phyloP scores from a whole-genome alignment of 2,797 vertebrate genomes.

The Lemur catta region DNA sequence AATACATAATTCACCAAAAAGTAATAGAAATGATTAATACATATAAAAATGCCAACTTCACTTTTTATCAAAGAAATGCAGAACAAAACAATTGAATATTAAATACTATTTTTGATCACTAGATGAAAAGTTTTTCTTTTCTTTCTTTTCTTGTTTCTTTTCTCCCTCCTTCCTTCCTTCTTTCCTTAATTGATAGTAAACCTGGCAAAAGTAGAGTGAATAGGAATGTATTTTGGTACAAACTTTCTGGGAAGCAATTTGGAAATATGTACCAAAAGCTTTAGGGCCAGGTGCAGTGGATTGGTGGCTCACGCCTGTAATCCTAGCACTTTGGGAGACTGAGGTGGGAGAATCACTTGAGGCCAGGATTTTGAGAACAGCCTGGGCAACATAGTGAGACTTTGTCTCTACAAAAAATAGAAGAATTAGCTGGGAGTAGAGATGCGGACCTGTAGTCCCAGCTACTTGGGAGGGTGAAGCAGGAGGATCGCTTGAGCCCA shows the following conservation, averaged over 20 bases:
- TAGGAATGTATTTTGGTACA: neutral
- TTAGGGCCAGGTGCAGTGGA: neutral
- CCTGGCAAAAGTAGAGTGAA: neutral
- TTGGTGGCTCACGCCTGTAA: neutral
- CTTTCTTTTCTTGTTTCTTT: neutral
- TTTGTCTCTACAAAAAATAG: too few relatives aligned
- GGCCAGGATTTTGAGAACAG: too few relatives aligned
- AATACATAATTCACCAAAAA: neutral
- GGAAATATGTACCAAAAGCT: neutral
- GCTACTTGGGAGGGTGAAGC: neutral
- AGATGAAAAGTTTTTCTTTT: neutral
- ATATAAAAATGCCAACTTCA: neutral
- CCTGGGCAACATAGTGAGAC: too few relatives aligned
- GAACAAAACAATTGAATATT: neutral
- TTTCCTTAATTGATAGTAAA: neutral
- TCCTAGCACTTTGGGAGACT: neutral
- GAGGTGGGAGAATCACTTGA: neutral
- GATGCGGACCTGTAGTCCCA: neutral
- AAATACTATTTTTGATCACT: neutral
- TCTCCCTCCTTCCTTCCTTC: neutral
- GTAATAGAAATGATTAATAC: neutral
- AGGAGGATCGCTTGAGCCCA: neutral
- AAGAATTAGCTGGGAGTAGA: neutral
- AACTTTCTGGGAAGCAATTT: slow-evolving; percentile 28
- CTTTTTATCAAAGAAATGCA: slow-evolving; percentile 23